Conservation (phyloP, 2,797 vertebrate species). For the Periophthalmus magnuspinnatus region DNA sequence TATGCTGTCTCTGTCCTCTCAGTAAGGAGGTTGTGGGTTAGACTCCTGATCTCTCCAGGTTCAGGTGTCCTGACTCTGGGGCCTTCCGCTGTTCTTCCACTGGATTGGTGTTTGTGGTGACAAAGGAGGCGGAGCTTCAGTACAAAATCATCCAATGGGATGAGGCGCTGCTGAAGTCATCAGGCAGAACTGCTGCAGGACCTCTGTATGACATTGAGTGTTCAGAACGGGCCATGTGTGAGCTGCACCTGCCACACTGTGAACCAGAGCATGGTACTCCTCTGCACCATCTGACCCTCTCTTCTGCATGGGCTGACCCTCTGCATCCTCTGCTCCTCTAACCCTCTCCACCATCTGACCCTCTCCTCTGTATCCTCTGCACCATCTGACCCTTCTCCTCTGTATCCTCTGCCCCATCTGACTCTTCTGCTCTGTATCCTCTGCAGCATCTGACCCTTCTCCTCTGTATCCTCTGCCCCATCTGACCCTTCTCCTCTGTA, state of each 20-base stretch:
- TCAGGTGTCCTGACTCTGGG: conserved; percentile 40
- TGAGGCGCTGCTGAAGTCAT: conserved; percentile 20
- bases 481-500: too few species aligned
- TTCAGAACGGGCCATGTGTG: conserved; percentile 35
- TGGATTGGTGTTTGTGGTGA: conserved; percentile 43
- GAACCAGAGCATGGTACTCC: conserved; percentile 28
- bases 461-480: background rate
- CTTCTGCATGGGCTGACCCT: background rate
- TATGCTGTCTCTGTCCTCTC: too few species aligned
- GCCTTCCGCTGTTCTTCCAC: conserved; percentile 41
- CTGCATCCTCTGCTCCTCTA: background rate
- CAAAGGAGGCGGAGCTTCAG: conserved; percentile 21
- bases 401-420: background rate
- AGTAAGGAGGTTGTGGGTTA: background rate
- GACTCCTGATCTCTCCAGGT: conserved; percentile 21
- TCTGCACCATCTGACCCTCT: background rate
- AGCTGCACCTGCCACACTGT: conserved; percentile 47
- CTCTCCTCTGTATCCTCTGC: background rate
- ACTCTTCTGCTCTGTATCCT: background rate
- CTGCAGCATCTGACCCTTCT: background rate
- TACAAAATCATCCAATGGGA: conserved; percentile 50
- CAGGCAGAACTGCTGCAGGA: conserved; percentile 38
- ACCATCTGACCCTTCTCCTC: background rate
- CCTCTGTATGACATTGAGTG: conserved; percentile 17
- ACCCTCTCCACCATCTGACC: background rate